Conservation (phyloP, 2,888 invertebrate genomes). For the Noctua pronuba region DNA sequence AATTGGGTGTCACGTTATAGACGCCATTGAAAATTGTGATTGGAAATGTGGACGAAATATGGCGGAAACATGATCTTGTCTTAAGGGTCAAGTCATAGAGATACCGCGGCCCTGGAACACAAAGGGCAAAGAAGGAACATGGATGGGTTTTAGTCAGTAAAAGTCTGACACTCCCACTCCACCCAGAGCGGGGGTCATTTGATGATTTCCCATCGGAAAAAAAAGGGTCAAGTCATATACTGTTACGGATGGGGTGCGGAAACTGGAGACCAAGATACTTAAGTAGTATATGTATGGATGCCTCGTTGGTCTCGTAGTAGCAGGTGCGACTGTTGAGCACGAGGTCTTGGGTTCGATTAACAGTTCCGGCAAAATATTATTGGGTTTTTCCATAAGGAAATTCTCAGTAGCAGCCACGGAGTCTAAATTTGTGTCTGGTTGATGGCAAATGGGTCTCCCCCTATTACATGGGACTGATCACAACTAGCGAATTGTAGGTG, state of each 20-base stretch:
- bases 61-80: constrained; percentile 5
- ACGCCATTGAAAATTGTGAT: constrained; percentile 28
- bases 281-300: background rate
- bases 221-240: too few species aligned
- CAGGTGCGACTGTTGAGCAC: background rate
- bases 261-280: background rate
- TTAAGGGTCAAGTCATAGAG: background rate
- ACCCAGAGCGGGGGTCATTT: too few species aligned
- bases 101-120: too few species aligned
- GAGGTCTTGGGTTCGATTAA: background rate
- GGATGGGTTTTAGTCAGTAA: too few species aligned
- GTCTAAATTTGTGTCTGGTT: background rate
- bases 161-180: too few species aligned
- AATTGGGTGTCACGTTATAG: constrained; percentile 41
- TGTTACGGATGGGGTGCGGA: too few species aligned
- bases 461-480: background rate
- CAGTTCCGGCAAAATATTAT: background rate
- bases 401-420: background rate
- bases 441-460: background rate
- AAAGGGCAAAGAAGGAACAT: too few species aligned
- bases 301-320: too few species aligned
- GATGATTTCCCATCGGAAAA: too few species aligned
- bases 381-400: background rate
- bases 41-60: constrained; percentile 37
- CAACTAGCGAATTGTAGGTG: background rate